These are phyloP conservation scores for Mesocentrotus franciscanus DNA, from an alignment of 53 echinoderm and acorn worm species.

Conservation along the genomic window DNA sequence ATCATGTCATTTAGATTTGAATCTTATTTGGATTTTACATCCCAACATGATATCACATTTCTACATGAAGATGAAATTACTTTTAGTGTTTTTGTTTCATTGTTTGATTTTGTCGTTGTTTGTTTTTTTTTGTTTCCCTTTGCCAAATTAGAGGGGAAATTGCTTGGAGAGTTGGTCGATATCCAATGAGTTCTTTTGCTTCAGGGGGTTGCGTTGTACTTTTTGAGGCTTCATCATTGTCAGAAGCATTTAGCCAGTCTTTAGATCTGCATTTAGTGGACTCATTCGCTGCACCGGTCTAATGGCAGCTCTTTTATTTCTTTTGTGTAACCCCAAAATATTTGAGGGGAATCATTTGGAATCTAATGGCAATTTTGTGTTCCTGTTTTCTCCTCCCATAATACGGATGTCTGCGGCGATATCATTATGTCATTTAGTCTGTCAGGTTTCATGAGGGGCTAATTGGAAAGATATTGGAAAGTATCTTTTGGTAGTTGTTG, in stretches of 20 bases:
- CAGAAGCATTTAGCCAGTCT: slow-evolving; percentile 23
- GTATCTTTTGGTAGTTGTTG: slow-evolving; percentile 13
- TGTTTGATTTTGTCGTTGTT: no score
- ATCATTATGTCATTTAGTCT: slow-evolving; percentile 44
- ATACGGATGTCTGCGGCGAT: neutral
- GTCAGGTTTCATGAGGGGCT: slow-evolving; percentile 45
- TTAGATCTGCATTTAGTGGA: slow-evolving; percentile 31
- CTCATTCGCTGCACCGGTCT: neutral
- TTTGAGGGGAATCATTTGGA: slow-evolving; percentile 53
- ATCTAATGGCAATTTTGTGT: slow-evolving; percentile 53
- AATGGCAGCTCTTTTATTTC: slow-evolving; percentile 10
- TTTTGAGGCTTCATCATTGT: neutral
- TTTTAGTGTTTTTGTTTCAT: neutral
- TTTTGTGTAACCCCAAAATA: slow-evolving; percentile 24
- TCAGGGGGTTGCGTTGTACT: slow-evolving; percentile 19
- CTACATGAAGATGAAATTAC: no score
- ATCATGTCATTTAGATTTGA: no score
- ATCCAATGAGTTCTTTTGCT: neutral
- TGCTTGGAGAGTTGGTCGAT: neutral
- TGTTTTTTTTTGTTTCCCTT: neutral
- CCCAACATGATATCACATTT: no score
- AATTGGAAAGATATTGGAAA: slow-evolving; percentile 57
- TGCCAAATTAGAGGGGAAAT: neutral
- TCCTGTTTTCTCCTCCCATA: neutral
- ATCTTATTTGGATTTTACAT: no score